Evolutionary conservation across 2,888 invertebrate species (phyloP), one percentile per base, ranked within the genome.

Genomic region (Dicycla oo): DNA sequence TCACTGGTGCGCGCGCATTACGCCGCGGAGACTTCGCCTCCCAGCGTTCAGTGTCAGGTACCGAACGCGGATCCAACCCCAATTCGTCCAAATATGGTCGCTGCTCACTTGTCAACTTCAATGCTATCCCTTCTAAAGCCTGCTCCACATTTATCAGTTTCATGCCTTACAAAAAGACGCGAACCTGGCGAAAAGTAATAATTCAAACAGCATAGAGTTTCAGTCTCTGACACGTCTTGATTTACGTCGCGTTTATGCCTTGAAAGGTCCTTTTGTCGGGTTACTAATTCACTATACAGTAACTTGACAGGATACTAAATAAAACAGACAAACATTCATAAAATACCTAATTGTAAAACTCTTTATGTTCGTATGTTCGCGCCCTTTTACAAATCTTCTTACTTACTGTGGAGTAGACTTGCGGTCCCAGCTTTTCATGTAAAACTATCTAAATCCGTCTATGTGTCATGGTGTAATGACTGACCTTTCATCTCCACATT

Each of bases 1-100:
- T 98, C 15, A 97, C 97, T 7, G 97, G 97, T 80, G 96, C 97
- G 80, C 96, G 97, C 60, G 94, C 97, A 68, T 92, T 98, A 79
- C 96, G 97, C 49, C 97, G 98, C 72, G 96, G 96, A 72, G 98
- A 98, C 89, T 97, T 98, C 90, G 97, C 97, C 66, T 97, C 97
- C 87, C 98, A 98, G 88, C 96, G 98, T 86, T 98, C 98, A 70
- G 96, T 97, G 84, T 98, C 98, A 91, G 97, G 97, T 97, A 92
- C 82, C 81, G 78, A 81, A 86, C 84, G 86, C 85, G 85, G 85
- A 85, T 85, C 85, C 85, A 85, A 81, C 73, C 74, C 79, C 63
- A 67, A 51, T 53, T 43, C 34, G 40, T 75, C 63, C 63, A 18
- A 60, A 67, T 53, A 78, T 85, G 85, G 85, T 85, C 85, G 85